Percentiles rank a stretch among this genome's conserved stretches.
phyloP scores from a whole-genome alignment of 2,797 vertebrate species.

The Arnoldichthys spilopterus region DNA sequence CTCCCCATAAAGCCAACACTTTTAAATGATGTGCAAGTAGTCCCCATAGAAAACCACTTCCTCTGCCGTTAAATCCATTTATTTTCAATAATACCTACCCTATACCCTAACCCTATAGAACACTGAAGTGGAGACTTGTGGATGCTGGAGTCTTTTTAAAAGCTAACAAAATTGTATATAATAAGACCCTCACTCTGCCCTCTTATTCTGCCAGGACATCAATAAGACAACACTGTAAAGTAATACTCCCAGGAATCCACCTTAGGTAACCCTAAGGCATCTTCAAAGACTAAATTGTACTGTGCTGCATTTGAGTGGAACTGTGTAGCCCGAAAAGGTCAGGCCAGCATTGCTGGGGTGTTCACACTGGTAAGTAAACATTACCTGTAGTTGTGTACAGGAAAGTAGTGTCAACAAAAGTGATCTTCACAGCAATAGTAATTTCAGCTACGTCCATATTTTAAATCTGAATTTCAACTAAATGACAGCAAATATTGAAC shows the following conservation, averaged over 20 bases:
- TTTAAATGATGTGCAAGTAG: conserved; percentile 65
- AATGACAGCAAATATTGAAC: no score
- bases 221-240: not conserved
- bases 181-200: conserved; percentile 10
- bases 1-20: conserved; percentile 59
- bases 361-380: no score
- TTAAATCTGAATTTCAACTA: no score
- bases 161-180: conserved; percentile 15
- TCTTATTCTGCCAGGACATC: conserved; percentile 8
- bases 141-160: conserved; percentile 21
- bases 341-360: no score
- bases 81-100: conserved; percentile 24
- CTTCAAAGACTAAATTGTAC: not conserved
- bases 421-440: no score
- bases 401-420: no score
- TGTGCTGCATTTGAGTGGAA: no score
- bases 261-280: not conserved
- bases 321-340: no score
- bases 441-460: no score
- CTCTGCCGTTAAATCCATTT: conserved; percentile 65
- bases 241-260: conserved; percentile 6
- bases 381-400: no score
- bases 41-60: conserved; percentile 67
- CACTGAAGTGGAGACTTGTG: conserved; percentile 1
- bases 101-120: conserved; percentile 15